Percentiles rank a stretch among this genome's conserved stretches.
Conservation (phyloP, 1,140 invertebrate genomes). For the Melanaphis sacchari region DNA sequence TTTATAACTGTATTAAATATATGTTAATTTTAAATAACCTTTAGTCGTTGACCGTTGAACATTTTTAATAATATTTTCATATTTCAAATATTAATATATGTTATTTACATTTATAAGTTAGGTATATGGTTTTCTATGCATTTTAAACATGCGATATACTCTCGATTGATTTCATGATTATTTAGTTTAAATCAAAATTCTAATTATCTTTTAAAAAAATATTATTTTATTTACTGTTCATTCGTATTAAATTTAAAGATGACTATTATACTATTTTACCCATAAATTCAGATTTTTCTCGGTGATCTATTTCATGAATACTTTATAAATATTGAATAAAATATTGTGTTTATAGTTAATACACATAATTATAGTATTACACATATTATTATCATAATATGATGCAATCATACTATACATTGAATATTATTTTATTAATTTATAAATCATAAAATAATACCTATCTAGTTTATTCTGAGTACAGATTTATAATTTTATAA, state of each 20-base stretch:
- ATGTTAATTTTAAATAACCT: slow-evolving; percentile 6
- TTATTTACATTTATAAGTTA: background rate
- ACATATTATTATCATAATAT: background rate
- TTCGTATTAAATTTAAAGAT: background rate
- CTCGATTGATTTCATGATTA: background rate
- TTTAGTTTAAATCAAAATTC: background rate
- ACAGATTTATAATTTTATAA: background rate
- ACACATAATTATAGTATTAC: background rate
- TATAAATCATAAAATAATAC: background rate
- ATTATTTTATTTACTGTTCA: background rate
- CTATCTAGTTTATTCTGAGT: background rate
- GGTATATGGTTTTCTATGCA: background rate
- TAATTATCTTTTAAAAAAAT: background rate
- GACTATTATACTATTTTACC: background rate
- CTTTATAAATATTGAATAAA: background rate
- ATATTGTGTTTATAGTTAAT: background rate
- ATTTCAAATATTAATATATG: background rate
- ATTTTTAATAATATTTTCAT: background rate
- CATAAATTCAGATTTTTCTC: background rate
- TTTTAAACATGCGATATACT: background rate
- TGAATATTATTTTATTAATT: background rate
- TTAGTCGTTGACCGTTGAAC: background rate
- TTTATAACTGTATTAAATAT: background rate
- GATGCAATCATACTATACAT: background rate
- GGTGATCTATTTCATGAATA: background rate